phyloP scores from a whole-genome alignment of 2,888 invertebrate species.

The Amphipyra tragopoginis region DNA sequence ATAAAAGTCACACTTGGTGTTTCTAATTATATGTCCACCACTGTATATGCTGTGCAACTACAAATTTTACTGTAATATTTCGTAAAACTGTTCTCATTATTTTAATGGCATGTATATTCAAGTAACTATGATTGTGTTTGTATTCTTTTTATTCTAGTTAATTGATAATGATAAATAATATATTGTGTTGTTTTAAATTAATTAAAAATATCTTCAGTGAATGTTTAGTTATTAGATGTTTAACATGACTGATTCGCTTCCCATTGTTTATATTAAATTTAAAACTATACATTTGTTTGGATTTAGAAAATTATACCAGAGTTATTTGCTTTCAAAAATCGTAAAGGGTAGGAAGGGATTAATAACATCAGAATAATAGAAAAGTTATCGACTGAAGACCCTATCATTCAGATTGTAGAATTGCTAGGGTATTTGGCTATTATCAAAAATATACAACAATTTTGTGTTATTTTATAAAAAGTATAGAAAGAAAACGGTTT shows the following conservation, averaged over 20 bases:
- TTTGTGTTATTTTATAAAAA: no score
- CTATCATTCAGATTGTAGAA: no score
- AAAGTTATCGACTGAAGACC: no score
- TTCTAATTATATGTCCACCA: no score
- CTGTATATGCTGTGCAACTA: no score
- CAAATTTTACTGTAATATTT: not conserved
- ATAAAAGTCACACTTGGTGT: no score
- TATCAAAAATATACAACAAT: no score
- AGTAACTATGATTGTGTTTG: conserved; percentile 15
- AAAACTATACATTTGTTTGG: conserved; percentile 3
- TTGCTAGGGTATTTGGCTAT: no score
- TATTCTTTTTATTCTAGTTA: conserved; percentile 1
- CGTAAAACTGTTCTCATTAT: conserved; percentile 14
- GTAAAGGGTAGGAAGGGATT: not conserved
- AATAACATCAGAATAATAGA: not conserved
- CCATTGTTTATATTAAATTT: not conserved
- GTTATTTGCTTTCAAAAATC: not conserved
- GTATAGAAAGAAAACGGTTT: no score
- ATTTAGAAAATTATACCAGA: not conserved
- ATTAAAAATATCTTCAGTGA: conserved; percentile 2
- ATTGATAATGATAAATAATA: conserved; percentile 22
- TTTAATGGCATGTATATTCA: not conserved
- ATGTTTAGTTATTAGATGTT: conserved; percentile 19
- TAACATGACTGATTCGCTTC: conserved; percentile 23
- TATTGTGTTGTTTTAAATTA: conserved; percentile 20